Percentiles rank a stretch among this genome's conserved stretches.
phyloP scores from a whole-genome alignment of 2,797 vertebrate genomes.

The Cercopithecus mitis region DNA sequence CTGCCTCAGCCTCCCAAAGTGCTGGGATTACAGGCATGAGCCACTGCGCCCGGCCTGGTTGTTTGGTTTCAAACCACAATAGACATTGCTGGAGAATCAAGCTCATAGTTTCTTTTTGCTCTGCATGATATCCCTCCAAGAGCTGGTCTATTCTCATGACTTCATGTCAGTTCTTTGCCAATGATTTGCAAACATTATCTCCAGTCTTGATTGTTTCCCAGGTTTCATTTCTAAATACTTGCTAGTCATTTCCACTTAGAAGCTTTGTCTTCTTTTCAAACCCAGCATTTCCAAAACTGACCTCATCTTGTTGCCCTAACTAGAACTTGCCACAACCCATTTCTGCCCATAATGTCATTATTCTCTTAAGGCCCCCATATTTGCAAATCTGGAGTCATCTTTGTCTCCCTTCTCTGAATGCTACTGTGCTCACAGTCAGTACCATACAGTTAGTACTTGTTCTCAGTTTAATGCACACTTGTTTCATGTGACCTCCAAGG shows the following conservation, averaged over 20 bases:
- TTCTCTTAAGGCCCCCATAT: neutral
- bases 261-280: slow-evolving; percentile 47
- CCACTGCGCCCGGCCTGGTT: neutral
- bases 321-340: slow-evolving; percentile 26
- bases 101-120: slow-evolving; percentile 34
- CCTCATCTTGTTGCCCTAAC: slow-evolving; percentile 34
- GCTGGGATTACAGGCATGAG: neutral
- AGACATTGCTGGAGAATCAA: slow-evolving; percentile 56
- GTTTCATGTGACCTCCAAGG: slow-evolving; percentile 58
- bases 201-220: slow-evolving; percentile 29
- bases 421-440: slow-evolving; percentile 1
- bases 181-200: slow-evolving; percentile 33
- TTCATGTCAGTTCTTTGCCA: slow-evolving; percentile 31
- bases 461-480: slow-evolving; percentile 60
- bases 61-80: slow-evolving; percentile 24
- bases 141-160: slow-evolving; percentile 30
- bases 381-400: slow-evolving; percentile 4
- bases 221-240: slow-evolving; percentile 51
- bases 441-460: slow-evolving; percentile 56
- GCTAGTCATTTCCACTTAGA: slow-evolving; percentile 39
- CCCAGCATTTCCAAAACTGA: slow-evolving; percentile 15
- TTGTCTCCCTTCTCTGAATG: slow-evolving; percentile 19
- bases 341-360: slow-evolving; percentile 12
- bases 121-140: neutral
- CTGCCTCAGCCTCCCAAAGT: neutral